phyloP scores from a whole-genome alignment of 2,888 invertebrate genomes.

The Lycaena phlaeas region DNA sequence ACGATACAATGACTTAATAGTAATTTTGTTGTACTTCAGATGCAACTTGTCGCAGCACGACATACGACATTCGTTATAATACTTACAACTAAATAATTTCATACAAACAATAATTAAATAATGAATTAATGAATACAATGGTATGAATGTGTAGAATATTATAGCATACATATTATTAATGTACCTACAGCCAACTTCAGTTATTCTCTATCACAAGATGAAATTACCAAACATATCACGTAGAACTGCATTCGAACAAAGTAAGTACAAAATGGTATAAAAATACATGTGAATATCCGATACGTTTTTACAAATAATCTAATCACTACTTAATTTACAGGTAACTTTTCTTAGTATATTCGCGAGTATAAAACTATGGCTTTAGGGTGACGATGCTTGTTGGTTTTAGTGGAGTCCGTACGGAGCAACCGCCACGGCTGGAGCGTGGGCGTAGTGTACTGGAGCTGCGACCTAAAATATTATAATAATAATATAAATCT shows the following conservation, averaged over 20 bases:
- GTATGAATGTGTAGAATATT: background rate
- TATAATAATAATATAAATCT: too few species aligned
- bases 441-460: conserved; percentile 48
- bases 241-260: too few species aligned
- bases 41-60: conserved; percentile 26
- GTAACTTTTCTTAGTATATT: background rate
- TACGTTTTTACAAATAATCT: background rate
- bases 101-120: background rate
- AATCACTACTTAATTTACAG: background rate
- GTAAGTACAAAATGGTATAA: too few species aligned
- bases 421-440: conserved; percentile 44
- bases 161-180: background rate
- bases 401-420: conserved; percentile 30
- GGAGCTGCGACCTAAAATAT: conserved; percentile 38
- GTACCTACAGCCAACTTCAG: background rate
- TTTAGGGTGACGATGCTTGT: background rate
- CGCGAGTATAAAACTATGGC: background rate
- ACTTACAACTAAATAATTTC: background rate
- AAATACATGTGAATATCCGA: too few species aligned
- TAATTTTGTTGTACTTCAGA: conserved; percentile 40
- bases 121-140: background rate
- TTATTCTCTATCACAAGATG: too few species aligned
- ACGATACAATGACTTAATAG: conserved; percentile 7
- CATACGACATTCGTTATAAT: background rate
- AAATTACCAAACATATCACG: too few species aligned